Percentiles rank a stretch among this genome's conserved stretches.
phyloP scores from a whole-genome alignment of 2,113 vertebrate species.

The Bettongia penicillata region DNA sequence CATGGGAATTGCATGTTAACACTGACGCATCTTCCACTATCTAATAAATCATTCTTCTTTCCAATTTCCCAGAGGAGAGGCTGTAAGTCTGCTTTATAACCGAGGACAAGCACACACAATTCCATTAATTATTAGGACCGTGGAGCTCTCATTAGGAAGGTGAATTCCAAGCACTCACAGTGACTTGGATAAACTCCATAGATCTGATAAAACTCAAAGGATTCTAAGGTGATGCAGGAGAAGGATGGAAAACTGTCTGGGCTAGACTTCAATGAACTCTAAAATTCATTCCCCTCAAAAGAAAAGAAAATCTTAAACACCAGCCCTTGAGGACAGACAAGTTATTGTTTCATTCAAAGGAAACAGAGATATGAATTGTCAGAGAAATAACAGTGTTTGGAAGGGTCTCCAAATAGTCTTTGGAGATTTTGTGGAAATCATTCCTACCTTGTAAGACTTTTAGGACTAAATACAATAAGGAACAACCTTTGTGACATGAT shows the following conservation, averaged over 20 bases:
- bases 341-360: neutral
- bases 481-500: neutral
- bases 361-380: neutral
- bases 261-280: neutral
- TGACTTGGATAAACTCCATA: neutral
- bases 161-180: neutral
- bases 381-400: neutral
- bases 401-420: neutral
- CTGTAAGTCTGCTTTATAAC: neutral
- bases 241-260: neutral
- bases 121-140: neutral
- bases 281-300: neutral
- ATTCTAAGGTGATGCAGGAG: neutral
- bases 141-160: neutral
- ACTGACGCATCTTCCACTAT: slow-evolving; percentile 7
- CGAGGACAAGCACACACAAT: neutral
- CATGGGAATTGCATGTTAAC: slow-evolving; percentile 34
- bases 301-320: neutral
- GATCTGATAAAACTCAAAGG: neutral
- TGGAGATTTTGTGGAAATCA: neutral
- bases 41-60: neutral
- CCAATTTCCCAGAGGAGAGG: neutral
- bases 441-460: neutral
- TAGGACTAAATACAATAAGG: neutral
- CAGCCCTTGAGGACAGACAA: neutral